Evolutionary conservation across 2,113 vertebrate species (phyloP).

Genomic region (Campylorhamphus procurvoides): DNA sequence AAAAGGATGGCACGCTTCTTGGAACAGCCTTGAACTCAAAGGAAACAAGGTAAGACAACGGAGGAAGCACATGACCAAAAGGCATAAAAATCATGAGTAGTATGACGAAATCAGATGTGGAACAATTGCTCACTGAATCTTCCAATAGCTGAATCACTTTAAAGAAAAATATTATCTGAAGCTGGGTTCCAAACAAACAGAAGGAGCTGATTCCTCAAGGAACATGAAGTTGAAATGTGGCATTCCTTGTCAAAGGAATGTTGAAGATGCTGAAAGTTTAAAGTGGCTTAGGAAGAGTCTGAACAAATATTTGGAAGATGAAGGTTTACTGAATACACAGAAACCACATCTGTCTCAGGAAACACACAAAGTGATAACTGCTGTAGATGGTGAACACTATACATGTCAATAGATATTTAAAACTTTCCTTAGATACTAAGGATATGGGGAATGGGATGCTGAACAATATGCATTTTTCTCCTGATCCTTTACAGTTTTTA

Average conservation of each 20-base stretch:
- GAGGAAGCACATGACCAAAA: background rate
- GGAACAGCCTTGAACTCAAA: background rate
- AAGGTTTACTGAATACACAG: background rate
- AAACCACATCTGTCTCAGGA: background rate
- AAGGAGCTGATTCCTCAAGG: background rate
- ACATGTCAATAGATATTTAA: background rate
- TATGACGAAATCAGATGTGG: background rate
- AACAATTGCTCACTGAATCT: background rate
- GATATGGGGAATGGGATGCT: background rate
- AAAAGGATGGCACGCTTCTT: background rate
- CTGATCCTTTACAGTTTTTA: background rate
- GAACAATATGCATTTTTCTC: background rate
- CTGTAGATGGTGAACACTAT: background rate
- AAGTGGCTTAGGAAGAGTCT: background rate
- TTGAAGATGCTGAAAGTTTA: background rate
- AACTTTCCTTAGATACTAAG: background rate
- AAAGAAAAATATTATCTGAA: background rate
- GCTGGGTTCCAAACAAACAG: background rate
- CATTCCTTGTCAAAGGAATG: background rate
- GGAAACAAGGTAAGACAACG: background rate
- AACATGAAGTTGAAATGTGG: background rate
- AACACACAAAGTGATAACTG: background rate
- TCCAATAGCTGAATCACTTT: background rate
- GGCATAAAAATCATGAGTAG: background rate
- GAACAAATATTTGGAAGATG: background rate